phyloP scores from a whole-genome alignment of 2,113 vertebrate species.

The Triplophysa rosa region DNA sequence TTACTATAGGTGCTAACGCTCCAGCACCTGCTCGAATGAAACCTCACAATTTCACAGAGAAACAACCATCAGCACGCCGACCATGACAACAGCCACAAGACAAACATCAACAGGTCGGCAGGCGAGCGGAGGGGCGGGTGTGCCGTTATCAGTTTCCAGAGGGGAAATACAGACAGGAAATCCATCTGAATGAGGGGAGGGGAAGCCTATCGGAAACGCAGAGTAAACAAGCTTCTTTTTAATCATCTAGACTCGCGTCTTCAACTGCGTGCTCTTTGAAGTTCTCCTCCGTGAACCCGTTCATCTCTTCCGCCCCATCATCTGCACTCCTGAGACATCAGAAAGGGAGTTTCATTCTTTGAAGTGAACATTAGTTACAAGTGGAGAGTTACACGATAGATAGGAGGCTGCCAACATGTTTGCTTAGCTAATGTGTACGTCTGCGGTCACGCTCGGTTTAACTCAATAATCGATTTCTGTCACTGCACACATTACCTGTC shows the following conservation, averaged over 20 bases:
- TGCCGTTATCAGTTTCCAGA: conserved; percentile 74
- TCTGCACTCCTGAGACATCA: conserved; percentile 50
- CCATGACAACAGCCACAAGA: neutral
- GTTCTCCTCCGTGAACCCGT: conserved; percentile 60
- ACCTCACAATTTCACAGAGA: conserved; percentile 16
- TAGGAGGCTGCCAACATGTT: neutral
- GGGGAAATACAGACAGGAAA: conserved; percentile 75
- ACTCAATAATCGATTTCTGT: neutral
- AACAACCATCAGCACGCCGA: neutral
- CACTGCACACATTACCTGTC: neutral
- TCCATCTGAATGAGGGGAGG: conserved; percentile 65
- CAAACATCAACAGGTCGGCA: conserved; percentile 46
- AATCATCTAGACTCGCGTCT: conserved; percentile 79
- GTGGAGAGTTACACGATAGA: conserved; percentile 35
- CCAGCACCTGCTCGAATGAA: no score
- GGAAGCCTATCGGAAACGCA: conserved; percentile 74
- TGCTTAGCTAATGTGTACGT: neutral
- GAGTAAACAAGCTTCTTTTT: conserved; percentile 78
- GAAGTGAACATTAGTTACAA: conserved; percentile 7
- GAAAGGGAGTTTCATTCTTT: conserved; percentile 52
- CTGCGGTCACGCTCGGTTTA: neutral
- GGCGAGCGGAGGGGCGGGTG: conserved; percentile 61
- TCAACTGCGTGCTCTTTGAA: conserved; percentile 73
- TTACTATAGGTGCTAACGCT: no score
- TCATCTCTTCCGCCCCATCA: conserved; percentile 60